Conservation (phyloP, 1,140 invertebrate genomes). For the Arctopsyche grandis region DNA sequence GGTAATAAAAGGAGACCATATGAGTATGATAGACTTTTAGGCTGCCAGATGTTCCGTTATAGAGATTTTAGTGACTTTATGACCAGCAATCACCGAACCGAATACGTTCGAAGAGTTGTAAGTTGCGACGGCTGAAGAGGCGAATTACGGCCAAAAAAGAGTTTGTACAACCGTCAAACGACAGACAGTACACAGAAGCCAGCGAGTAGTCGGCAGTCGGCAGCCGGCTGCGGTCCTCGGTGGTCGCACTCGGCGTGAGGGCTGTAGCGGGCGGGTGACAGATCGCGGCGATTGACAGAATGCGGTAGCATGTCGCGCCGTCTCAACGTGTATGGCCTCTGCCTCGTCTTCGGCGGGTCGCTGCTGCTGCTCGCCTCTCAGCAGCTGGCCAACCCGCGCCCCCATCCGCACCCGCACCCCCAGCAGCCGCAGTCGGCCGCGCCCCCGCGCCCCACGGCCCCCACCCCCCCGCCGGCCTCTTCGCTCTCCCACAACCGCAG, state of each 20-base stretch:
- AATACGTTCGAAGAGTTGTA: no score
- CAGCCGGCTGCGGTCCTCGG: neutral
- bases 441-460: conserved; percentile 26
- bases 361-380: conserved; percentile 19
- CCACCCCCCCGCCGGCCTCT: conserved; percentile 34
- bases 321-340: conserved; percentile 1
- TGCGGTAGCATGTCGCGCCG: conserved; percentile 22
- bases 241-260: neutral
- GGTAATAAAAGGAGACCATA: no score
- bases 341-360: neutral
- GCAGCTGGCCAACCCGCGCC: neutral
- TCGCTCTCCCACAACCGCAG: conserved; percentile 58
- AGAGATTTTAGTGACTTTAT: no score
- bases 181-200: no score
- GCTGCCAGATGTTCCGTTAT: no score
- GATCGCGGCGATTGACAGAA: neutral
- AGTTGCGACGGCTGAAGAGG: no score
- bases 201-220: neutral
- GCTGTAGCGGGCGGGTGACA: neutral
- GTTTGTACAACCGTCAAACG: no score
- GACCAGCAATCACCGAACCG: no score
- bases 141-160: no score
- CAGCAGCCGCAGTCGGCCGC: neutral
- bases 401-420: neutral
- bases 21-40: no score